A percentile compares a stretch with the other conserved stretches of the same genome.
Evolutionary conservation across 2,888 invertebrate species (phyloP).

Genomic region (Antheraea yamamai): DNA sequence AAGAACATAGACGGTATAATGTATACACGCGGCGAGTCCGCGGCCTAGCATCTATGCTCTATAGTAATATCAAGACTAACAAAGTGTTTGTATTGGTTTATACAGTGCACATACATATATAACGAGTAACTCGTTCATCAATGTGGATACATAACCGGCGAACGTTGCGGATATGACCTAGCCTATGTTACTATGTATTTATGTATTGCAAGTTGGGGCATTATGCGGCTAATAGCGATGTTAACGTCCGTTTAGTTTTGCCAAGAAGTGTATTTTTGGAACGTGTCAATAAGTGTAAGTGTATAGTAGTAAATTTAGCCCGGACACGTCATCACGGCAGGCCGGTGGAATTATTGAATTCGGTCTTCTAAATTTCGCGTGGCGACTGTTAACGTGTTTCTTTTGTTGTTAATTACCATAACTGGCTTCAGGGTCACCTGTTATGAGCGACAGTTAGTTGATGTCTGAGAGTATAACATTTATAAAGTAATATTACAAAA

Average conservation of each 20-base stretch:
- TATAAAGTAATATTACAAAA: slow-evolving; percentile 12
- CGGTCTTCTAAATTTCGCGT: slow-evolving; percentile 45
- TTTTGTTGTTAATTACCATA: slow-evolving; percentile 41
- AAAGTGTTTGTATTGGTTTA: neutral
- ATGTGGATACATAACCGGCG: slow-evolving; percentile 26
- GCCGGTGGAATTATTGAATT: slow-evolving; percentile 68
- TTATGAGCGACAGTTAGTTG: slow-evolving; percentile 33
- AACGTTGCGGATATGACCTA: slow-evolving; percentile 43
- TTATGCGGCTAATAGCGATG: slow-evolving; percentile 78
- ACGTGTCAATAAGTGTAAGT: slow-evolving; percentile 82
- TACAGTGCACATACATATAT: neutral
- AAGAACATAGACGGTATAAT: neutral
- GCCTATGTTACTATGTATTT: slow-evolving; percentile 40
- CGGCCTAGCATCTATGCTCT: neutral
- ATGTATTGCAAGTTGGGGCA: slow-evolving; percentile 57
- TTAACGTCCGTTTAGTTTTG: slow-evolving; percentile 81
- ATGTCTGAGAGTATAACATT: slow-evolving; percentile 19
- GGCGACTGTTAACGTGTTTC: slow-evolving; percentile 37
- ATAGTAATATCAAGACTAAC: neutral
- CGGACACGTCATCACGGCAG: slow-evolving; percentile 70
- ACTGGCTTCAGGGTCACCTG: slow-evolving; percentile 38
- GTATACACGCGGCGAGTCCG: neutral
- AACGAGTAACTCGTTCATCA: slow-evolving; percentile 1
- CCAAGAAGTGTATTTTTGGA: slow-evolving; percentile 81
- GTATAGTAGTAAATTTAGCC: slow-evolving; percentile 79